Evolutionary conservation across 2,113 vertebrate genomes (phyloP).

Genomic region (Prunella himalayana): DNA sequence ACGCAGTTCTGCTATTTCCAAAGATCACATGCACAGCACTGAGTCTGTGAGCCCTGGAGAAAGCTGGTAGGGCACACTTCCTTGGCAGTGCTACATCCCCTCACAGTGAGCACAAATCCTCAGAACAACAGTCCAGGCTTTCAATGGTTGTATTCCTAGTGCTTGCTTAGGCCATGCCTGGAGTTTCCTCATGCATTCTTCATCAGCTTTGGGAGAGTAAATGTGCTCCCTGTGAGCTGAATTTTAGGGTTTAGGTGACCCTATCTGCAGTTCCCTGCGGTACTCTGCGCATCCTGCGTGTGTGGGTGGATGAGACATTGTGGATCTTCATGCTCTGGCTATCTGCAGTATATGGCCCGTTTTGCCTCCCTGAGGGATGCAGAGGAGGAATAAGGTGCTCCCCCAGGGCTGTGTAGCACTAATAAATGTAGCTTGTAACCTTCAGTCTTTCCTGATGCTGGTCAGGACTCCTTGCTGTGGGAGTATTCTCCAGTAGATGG

Average conservation of each 20-base stretch:
- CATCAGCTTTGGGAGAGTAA: background rate
- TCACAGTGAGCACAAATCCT: background rate
- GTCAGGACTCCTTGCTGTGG: background rate
- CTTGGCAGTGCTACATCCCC: background rate
- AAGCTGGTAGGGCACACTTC: background rate
- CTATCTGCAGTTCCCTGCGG: background rate
- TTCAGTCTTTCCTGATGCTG: background rate
- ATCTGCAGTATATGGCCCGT: background rate
- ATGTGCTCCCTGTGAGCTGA: background rate
- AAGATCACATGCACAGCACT: constrained; percentile 23
- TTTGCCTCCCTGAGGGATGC: background rate
- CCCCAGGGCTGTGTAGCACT: background rate
- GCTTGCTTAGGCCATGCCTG: background rate
- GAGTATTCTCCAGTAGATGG: constrained; percentile 5
- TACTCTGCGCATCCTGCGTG: background rate
- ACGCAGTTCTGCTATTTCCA: constrained; percentile 57
- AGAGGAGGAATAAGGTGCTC: background rate
- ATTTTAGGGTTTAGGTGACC: background rate
- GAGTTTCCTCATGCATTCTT: background rate
- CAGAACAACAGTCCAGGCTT: accelerated
- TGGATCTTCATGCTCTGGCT: background rate
- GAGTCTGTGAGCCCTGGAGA: background rate
- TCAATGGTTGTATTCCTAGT: background rate
- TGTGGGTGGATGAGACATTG: background rate
- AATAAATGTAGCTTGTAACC: background rate